These are phyloP conservation scores for Trinorchestia longiramus DNA, from an alignment of 1,140 invertebrate genomes.

Conservation along the genomic window DNA sequence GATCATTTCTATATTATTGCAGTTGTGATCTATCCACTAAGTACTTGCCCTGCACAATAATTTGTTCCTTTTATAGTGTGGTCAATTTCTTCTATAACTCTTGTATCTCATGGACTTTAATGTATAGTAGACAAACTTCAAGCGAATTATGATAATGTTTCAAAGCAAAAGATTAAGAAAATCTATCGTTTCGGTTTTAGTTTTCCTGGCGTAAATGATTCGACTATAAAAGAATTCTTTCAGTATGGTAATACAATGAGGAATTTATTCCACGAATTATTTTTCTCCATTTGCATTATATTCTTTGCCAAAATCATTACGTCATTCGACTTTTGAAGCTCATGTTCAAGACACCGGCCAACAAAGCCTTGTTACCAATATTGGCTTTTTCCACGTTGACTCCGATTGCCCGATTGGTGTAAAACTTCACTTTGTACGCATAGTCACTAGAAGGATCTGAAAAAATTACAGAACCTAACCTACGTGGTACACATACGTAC, in stretches of 20 bases:
- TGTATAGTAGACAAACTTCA: not conserved
- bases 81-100: not conserved
- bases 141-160: not conserved
- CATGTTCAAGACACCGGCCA: not conserved
- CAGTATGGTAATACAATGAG: not conserved
- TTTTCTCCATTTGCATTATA: not conserved
- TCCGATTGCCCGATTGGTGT: no score
- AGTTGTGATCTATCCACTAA: not conserved
- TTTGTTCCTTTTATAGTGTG: not conserved
- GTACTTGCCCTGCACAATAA: not conserved
- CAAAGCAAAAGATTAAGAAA: not conserved
- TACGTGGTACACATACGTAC: no score
- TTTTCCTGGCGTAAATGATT: not conserved
- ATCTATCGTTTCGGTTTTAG: not conserved
- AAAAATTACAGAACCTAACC: no score
- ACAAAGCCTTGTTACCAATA: not conserved
- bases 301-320: not conserved
- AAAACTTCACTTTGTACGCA: no score
- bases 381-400: not conserved
- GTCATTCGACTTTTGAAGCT: not conserved
- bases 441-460: no score
- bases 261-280: not conserved
- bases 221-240: not conserved
- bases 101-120: not conserved
- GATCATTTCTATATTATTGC: not conserved